Evolutionary conservation across 2,888 invertebrate genomes (phyloP).

Genomic region (Encarsia formosa): DNA sequence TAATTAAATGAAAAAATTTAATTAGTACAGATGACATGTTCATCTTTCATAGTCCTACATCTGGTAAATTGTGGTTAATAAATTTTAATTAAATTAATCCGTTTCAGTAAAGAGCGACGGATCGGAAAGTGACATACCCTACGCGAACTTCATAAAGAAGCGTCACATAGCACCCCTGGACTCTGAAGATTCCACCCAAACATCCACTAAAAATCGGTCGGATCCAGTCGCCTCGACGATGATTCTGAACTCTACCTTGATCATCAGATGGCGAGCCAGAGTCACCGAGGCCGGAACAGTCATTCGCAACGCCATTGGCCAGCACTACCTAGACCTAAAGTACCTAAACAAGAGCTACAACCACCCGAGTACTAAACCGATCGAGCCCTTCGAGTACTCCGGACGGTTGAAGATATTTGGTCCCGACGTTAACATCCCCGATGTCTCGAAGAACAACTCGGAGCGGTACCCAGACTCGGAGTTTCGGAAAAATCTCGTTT

Average conservation of each 20-base stretch:
- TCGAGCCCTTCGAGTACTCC: conserved; percentile 41
- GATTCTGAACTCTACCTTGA: conserved; percentile 44
- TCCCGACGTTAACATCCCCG: conserved; percentile 49
- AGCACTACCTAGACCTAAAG: conserved; percentile 65
- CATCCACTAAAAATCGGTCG: conserved; percentile 28
- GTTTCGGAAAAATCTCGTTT: conserved; percentile 39
- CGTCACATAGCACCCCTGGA: conserved; percentile 42
- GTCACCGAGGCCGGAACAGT: conserved; percentile 56
- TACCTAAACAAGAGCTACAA: conserved; percentile 58
- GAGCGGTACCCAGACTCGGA: conserved; percentile 38
- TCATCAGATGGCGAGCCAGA: conserved; percentile 56
- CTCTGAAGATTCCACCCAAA: conserved; percentile 31
- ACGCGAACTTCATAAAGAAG: conserved; percentile 53
- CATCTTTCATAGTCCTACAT: too few species aligned
- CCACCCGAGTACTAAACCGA: conserved; percentile 48
- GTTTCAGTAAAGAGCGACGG: too few species aligned
- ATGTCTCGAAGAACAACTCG: conserved; percentile 34
- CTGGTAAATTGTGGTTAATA: too few species aligned
- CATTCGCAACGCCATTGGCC: conserved; percentile 61
- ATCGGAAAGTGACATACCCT: conserved; percentile 45
- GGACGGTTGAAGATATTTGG: conserved; percentile 47
- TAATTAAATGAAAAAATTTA: too few species aligned
- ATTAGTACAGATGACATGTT: too few species aligned
- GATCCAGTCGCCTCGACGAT: conserved; percentile 32
- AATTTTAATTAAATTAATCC: too few species aligned